Evolutionary conservation across 2,797 vertebrate species (phyloP), one percentile per base, ranked within the genome.

Genomic region (Oreochromis grahami): DNA sequence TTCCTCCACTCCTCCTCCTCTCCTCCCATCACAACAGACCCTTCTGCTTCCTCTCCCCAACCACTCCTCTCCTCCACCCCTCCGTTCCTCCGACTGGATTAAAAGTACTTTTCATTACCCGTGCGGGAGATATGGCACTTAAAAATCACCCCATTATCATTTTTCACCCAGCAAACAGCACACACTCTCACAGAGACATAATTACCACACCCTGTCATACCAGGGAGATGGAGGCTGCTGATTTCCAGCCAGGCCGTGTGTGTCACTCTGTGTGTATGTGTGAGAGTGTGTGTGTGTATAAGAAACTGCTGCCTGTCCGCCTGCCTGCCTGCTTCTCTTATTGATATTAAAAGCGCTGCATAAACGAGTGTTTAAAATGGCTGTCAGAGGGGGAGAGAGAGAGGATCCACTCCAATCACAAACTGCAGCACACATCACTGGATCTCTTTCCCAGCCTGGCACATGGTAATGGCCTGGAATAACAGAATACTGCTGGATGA

Each of bases 111-210:
- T 96, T 96, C 95, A 96, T 96, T 96, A 96, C 95, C 95, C 94
- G 91, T 92, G 94, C 92, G 87, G 95, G 95, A 96, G 95, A 96
- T 96, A 96, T 95, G 95, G 96, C 96, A 96, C 95, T 96, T 97
- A 96, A 95, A 96, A 96, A 96, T 96, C 96, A 94, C 94, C 95
- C 95, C 95, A 96, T 97, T 96, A 96, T 96, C 95, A 96, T 97
- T 96, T 96, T 96, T 97, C 96, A 96, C 94, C 94, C 93, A 88
- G 94, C 95, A 95, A 96, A 96, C 95, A 96, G 95, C 95, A 93
- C 96, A 95, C 94, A 94, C 96, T 95, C 92, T 95, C 96, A 95
- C 95, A 94, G 94, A 94, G 94, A 96, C 95, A 96, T 96, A 97
- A 96, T 96, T 96, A 96, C 95, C 95, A 93, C 93, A 95, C 95